Evolutionary conservation across 2,113 vertebrate species (phyloP).

Genomic region (Sakesphorus luctuosus): DNA sequence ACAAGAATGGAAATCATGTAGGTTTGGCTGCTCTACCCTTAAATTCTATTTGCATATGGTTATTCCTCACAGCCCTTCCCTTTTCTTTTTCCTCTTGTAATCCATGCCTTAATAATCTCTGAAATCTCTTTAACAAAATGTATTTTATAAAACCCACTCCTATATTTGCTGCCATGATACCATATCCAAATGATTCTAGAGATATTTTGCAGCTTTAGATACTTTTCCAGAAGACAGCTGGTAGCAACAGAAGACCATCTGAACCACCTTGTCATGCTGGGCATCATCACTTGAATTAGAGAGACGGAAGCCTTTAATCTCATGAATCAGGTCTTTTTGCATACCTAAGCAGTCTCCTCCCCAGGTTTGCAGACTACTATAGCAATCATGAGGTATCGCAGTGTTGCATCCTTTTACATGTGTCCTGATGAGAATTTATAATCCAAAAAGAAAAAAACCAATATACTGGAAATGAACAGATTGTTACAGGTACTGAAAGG

Average conservation of each 20-base stretch:
- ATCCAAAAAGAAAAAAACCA: neutral
- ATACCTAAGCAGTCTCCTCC: neutral
- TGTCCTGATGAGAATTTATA: neutral
- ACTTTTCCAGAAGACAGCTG: neutral
- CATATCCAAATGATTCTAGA: neutral
- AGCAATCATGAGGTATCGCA: neutral
- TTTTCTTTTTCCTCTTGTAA: neutral
- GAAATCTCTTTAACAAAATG: neutral
- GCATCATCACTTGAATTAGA: neutral
- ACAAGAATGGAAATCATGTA: neutral
- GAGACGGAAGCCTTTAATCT: slow-evolving; percentile 5
- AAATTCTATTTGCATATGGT: neutral
- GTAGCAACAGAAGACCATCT: neutral
- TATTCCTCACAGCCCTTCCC: neutral
- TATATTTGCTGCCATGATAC: neutral
- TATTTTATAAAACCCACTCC: neutral
- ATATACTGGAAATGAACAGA: neutral
- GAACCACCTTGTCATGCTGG: neutral
- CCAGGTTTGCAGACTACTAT: neutral
- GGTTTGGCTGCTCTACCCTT: neutral
- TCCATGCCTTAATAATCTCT: neutral
- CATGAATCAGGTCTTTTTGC: neutral
- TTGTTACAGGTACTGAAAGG: neutral
- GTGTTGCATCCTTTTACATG: neutral
- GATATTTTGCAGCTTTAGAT: neutral